Conservation (phyloP, 2,888 invertebrate genomes). For the Oscheius sp. region DNA sequence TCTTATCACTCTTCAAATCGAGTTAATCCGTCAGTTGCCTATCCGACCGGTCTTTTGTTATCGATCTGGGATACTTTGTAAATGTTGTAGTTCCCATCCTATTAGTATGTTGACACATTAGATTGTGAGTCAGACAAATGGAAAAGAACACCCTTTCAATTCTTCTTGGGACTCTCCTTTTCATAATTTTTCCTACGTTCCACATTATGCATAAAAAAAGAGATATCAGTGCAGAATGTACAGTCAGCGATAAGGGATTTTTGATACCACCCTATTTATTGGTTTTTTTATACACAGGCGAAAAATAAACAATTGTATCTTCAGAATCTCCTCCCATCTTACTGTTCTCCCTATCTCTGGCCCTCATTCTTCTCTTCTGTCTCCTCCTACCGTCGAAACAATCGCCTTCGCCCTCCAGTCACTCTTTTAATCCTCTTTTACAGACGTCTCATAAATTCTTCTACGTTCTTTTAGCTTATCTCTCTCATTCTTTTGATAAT, state of each 20-base stretch:
- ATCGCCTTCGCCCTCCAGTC: background rate
- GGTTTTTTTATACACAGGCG: too few species aligned
- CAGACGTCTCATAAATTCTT: background rate
- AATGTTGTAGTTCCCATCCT: background rate
- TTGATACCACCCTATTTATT: too few species aligned
- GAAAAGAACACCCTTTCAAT: background rate
- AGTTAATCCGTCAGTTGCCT: too few species aligned
- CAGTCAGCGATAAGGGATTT: too few species aligned
- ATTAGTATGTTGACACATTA: background rate
- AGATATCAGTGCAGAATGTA: too few species aligned
- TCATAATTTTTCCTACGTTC: too few species aligned
- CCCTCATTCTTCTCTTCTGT: conserved; percentile 14
- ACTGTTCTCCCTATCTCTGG: conserved; percentile 1
- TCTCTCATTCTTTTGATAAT: conserved; percentile 14
- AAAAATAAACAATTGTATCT: too few species aligned
- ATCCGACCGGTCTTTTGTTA: too few species aligned
- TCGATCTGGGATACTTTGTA: background rate
- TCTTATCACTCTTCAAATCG: background rate
- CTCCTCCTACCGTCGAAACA: background rate
- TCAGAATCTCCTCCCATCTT: background rate
- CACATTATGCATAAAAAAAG: too few species aligned
- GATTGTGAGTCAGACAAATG: background rate
- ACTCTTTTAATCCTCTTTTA: background rate
- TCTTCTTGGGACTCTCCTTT: too few species aligned
- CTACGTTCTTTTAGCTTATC: background rate